phyloP scores from a whole-genome alignment of 2,888 invertebrate genomes.

The Mallateleia sp. region DNA sequence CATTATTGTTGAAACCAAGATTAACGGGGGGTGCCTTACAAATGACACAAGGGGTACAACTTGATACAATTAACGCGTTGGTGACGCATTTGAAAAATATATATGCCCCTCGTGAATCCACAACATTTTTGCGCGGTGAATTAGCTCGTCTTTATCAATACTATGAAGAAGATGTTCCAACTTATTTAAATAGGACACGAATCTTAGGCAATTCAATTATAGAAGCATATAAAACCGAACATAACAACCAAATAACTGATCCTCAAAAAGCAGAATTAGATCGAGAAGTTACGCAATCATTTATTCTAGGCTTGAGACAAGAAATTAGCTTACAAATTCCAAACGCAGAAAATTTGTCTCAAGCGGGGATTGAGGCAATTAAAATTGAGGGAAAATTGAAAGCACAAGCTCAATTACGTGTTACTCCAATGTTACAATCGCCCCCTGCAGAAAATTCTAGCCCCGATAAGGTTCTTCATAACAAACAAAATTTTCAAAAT shows the following conservation, averaged over 20 bases:
- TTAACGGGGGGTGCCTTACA: neutral
- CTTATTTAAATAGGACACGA: constrained; percentile 33
- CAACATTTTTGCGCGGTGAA: constrained; percentile 14
- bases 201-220: constrained; percentile 19
- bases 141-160: constrained; percentile 34
- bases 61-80: neutral
- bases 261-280: constrained; percentile 20
- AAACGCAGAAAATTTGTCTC: neutral
- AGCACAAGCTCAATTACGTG: constrained; percentile 7
- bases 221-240: constrained; percentile 41
- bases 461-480: no score
- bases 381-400: constrained; percentile 11
- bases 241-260: neutral
- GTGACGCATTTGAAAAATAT: constrained; percentile 6
- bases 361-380: constrained; percentile 12
- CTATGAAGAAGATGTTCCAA: constrained; percentile 44
- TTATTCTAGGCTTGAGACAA: neutral
- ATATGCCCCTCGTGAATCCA: constrained; percentile 32
- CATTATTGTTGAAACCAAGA: constrained; percentile 8
- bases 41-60: neutral
- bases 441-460: no score
- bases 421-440: no score
- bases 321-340: constrained; percentile 19
- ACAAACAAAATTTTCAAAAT: no score
- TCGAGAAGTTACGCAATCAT: constrained; percentile 14